Conservation (phyloP, 2,888 invertebrate species). For the Sinhomidia bicolor region DNA sequence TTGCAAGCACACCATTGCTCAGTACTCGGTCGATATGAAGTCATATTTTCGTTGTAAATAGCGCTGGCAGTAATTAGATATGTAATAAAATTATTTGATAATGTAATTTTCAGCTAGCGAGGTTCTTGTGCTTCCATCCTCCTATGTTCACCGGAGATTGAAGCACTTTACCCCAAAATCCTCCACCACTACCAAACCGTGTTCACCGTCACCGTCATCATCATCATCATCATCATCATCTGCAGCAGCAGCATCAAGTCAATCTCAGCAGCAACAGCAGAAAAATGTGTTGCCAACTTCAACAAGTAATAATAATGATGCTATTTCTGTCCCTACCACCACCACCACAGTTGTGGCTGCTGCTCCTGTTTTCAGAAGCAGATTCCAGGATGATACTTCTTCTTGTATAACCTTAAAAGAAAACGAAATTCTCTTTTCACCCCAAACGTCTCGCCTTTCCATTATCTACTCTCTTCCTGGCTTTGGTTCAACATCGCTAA, state of each 20-base stretch:
- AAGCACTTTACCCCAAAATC: slow-evolving; percentile 15
- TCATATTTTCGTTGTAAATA: no score
- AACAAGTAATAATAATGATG: neutral
- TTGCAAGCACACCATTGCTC: no score
- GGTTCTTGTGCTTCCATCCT: neutral
- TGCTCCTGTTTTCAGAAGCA: neutral
- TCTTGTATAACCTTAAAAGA: neutral
- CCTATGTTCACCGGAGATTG: slow-evolving; percentile 9
- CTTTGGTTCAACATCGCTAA: slow-evolving; percentile 3
- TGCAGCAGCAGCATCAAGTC: neutral
- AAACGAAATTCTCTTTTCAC: slow-evolving; percentile 26
- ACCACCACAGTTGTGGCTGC: neutral
- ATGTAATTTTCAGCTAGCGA: neutral
- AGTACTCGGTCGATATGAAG: no score
- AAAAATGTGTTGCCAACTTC: neutral
- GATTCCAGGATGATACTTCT: neutral
- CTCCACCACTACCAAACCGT: neutral
- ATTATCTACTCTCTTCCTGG: slow-evolving; percentile 19
- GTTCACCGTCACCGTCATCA: no score
- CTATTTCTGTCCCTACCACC: neutral
- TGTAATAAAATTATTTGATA: neutral
- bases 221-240: no score
- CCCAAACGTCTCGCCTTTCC: neutral
- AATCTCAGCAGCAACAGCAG: neutral
- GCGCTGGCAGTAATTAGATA: neutral